Evolutionary conservation across 2,797 vertebrate species (phyloP), one percentile per base, ranked within the genome.

Genomic region (Ispidina picta): DNA sequence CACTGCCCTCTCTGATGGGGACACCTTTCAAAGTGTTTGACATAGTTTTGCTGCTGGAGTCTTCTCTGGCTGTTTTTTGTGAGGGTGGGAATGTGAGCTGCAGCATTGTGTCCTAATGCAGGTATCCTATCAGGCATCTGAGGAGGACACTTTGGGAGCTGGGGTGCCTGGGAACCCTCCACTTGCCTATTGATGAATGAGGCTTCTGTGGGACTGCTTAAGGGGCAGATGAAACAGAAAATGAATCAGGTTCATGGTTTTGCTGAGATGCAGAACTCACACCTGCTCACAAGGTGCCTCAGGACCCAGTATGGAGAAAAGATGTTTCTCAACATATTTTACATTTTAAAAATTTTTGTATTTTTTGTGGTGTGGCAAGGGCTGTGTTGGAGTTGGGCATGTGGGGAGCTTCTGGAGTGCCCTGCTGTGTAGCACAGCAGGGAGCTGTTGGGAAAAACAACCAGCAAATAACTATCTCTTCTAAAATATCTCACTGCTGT

Each of bases 91-190:
- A 31, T 1, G 1, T 44, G 39, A 86, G 19, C 8, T 2, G 4
- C 31, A 43, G 33, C 8, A 18, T 52, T 0, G 0, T 55, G 51
- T 51, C 44, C 16, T 48, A 55, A 15, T 2, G 2, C 0, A 2
- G 63, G 12, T 21, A 70, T n/a, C 23, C 29, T 44, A 76, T 60
- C 48, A 76, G 49, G 19, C 21, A 83, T 6, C 9, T 5, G 5
- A 14, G 9, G 8, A 5, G 20, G 7, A 55, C 69, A 31, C 5
- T 56, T 15, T 37, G 58, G 59, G 37, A 83, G 5, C 29, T 2
- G 2, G 9, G 44, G 8, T 70, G 8, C 26, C 25, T 0, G 0
- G 28, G 16, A 28, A 21, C 8, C 6, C 22, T 78, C 23, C 0
- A 0, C 31, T 71, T 5, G 1, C 10, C 28, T 12, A 72, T 25